These are phyloP conservation scores for Meganola albula DNA, from an alignment of 2,888 invertebrate species.

Conservation along the genomic window DNA sequence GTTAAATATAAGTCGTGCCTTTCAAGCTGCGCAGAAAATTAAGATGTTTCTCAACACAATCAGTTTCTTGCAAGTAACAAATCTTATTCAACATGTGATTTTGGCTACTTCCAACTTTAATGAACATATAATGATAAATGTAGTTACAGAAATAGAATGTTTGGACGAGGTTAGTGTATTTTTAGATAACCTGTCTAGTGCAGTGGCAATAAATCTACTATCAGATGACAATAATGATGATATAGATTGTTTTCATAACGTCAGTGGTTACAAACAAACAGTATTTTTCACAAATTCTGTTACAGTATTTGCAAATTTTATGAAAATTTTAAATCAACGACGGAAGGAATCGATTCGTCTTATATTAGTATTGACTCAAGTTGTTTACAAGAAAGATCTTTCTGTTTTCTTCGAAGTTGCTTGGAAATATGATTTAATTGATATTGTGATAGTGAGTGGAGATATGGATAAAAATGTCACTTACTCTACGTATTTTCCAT, in stretches of 20 bases:
- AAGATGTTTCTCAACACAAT: too few relatives aligned
- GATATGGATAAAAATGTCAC: conserved; percentile 20
- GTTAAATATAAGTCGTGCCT: too few relatives aligned
- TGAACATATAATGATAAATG: too few relatives aligned
- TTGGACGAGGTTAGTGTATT: conserved; percentile 30
- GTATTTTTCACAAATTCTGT: conserved; percentile 35
- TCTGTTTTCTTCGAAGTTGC: conserved; percentile 33
- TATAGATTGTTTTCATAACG: conserved; percentile 19
- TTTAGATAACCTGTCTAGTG: conserved; percentile 30
- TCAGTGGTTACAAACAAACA: conserved; percentile 34
- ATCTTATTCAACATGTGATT: too few relatives aligned
- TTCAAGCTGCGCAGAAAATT: too few relatives aligned
- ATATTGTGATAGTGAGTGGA: conserved; percentile 39
- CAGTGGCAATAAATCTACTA: conserved; percentile 29
- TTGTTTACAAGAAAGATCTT: conserved; percentile 17
- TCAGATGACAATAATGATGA: conserved; percentile 14
- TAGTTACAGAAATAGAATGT: too few relatives aligned
- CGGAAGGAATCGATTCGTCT: conserved; percentile 31
- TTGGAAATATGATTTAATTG: conserved; percentile 41
- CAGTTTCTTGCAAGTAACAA: too few relatives aligned
- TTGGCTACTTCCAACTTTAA: too few relatives aligned
- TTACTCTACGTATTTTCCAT: conserved; percentile 45
- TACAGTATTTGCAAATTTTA: conserved; percentile 34
- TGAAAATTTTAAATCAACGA: conserved; percentile 27
- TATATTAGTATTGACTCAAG: conserved; percentile 34